Percentiles rank a stretch among this genome's conserved stretches.
Conservation (phyloP, 2,797 vertebrate genomes). For the Delichon dasypus region DNA sequence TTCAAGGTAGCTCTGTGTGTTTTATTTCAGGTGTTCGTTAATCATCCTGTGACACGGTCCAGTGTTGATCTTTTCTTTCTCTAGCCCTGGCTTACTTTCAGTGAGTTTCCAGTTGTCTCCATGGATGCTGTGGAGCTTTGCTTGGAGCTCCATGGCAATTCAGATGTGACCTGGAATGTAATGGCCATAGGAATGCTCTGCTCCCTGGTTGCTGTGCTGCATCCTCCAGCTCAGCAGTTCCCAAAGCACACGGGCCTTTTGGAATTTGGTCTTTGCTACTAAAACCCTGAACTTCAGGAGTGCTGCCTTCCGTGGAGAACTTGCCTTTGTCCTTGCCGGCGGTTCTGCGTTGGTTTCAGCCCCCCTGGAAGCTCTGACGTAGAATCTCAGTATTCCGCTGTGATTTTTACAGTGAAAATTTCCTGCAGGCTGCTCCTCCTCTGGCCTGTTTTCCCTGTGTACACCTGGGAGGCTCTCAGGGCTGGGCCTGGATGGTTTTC, state of each 20-base stretch:
- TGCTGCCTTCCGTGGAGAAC: neutral
- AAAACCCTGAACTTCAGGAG: neutral
- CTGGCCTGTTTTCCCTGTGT: neutral
- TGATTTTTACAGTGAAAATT: neutral
- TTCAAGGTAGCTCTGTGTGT: neutral
- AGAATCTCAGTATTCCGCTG: neutral
- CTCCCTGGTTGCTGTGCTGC: neutral
- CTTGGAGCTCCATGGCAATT: slow-evolving; percentile 44
- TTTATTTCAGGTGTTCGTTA: neutral
- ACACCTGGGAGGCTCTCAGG: neutral
- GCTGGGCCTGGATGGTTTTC: neutral
- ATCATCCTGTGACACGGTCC: neutral
- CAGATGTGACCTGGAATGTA: slow-evolving; percentile 45
- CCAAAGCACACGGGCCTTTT: neutral
- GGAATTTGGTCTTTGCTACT: neutral
- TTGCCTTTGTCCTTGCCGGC: neutral
- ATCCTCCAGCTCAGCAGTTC: neutral
- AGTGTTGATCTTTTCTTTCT: neutral
- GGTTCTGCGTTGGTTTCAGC: neutral
- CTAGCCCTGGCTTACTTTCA: neutral
- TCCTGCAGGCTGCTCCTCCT: neutral
- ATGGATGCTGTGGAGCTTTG: slow-evolving; percentile 27
- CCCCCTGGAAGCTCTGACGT: neutral
- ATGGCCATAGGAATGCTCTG: neutral
- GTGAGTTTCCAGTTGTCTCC: slow-evolving; percentile 23